Evolutionary conservation across 2,113 vertebrate genomes (phyloP).

Genomic region (Archocentrus centrarchus): DNA sequence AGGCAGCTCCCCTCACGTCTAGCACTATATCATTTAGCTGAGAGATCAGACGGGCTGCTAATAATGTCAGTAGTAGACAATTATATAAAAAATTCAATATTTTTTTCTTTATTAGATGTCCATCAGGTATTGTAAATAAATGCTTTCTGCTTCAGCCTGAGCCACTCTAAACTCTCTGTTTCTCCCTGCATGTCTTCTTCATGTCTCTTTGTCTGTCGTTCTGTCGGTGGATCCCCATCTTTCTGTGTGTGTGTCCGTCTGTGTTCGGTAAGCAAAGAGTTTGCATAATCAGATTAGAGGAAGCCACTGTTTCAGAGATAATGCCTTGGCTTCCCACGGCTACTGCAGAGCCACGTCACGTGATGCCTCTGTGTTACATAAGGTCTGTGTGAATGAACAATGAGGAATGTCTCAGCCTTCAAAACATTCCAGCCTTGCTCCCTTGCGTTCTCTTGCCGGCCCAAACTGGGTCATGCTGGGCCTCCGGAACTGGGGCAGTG

Average conservation of each 20-base stretch:
- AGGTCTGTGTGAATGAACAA: slow-evolving; percentile 81
- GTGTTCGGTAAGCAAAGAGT: slow-evolving; percentile 67
- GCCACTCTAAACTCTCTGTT: neutral
- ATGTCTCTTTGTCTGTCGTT: slow-evolving; percentile 3
- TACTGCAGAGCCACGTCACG: slow-evolving; percentile 75
- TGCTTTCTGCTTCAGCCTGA: neutral
- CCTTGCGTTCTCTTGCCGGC: slow-evolving; percentile 48
- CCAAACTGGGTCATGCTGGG: slow-evolving; percentile 79
- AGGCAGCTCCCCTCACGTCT: neutral
- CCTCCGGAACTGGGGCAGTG: slow-evolving; percentile 75
- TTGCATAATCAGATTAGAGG: slow-evolving; percentile 79
- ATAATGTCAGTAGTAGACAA: neutral
- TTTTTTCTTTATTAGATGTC: neutral
- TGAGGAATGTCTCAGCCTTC: slow-evolving; percentile 80
- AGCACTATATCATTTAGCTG: neutral
- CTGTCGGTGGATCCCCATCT: slow-evolving; percentile 28
- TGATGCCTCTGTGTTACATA: slow-evolving; percentile 77
- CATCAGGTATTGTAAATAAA: neutral
- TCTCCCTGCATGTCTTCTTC: neutral
- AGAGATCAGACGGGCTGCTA: slow-evolving; percentile 7
- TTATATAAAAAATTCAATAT: neutral
- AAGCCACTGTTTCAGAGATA: slow-evolving; percentile 73
- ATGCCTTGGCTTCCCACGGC: slow-evolving; percentile 73
- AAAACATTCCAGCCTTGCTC: slow-evolving; percentile 76
- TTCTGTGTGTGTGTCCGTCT: slow-evolving; percentile 30